Evolutionary conservation across 2,797 vertebrate species (phyloP), one percentile per base, ranked within the genome.

Genomic region (Balearica regulorum): DNA sequence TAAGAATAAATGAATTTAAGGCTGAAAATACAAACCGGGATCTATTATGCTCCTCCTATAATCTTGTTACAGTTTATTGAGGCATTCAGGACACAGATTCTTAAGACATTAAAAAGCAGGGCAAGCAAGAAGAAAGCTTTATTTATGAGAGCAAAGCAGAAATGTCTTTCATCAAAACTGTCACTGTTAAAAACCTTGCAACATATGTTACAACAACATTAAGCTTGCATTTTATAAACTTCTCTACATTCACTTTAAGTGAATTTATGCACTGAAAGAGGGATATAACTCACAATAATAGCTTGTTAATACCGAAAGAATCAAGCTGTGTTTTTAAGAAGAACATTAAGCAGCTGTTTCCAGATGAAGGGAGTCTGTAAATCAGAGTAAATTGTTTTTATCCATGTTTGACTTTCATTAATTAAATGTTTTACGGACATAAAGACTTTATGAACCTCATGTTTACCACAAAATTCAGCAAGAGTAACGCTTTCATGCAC

Each of bases 321-420:
- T 98, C 98, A 99, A 98, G 98, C 97, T 96, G 98, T 98, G 98
- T 98, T 99, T 99, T 98, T 98, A 98, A 98, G 98, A 98, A 98
- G 98, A 98, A 98, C 98, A 99, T 99, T 99, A 99, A 99, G 98
- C 99, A 99, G 98, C 98, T 99, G 99, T 98, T 99, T 99, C 98
- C 96, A 97, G 98, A 98, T 97, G 97, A 98, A 98, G 97, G 97
- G 98, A 98, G 96, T 93, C 96, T 98, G 98, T 99, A 99, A 99
- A 99, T 99, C 99, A 99, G 98, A 97, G 97, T 98, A 98, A 99
- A 99, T 98, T 98, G 98, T 99, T 99, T 98, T 98, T 98, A 98
- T 98, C 97, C 98, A 97, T 98, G 98, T 97, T 98, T 98, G 97
- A 98, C 98, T 99, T 99, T 98, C 98, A 99, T 98, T 99, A 99